A percentile compares a stretch with the other conserved stretches of the same genome.
Evolutionary conservation across 2,888 invertebrate species (phyloP).

Genomic region (Notodonta dromedarius): DNA sequence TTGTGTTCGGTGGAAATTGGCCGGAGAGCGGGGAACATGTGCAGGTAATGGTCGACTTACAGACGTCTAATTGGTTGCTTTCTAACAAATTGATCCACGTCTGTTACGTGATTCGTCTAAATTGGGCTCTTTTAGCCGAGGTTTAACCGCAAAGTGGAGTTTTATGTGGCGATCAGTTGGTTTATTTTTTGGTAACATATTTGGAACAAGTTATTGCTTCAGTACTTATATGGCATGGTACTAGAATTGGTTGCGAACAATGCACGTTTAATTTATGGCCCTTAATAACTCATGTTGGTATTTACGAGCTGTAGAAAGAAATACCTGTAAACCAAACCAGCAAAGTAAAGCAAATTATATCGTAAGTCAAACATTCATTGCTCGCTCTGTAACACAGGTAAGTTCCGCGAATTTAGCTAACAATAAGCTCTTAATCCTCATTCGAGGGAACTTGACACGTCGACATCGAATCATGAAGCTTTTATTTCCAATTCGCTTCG

Average conservation of each 20-base stretch:
- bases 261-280: not conserved
- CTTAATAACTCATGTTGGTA: conserved; percentile 3
- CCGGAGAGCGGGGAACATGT: conserved; percentile 14
- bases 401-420: conserved; percentile 60
- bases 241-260: not conserved
- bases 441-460: conserved; percentile 65
- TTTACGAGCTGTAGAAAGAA: conserved; percentile 28
- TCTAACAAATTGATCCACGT: conserved; percentile 15
- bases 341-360: conserved; percentile 31
- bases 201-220: not conserved
- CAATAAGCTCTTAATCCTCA: conserved; percentile 72
- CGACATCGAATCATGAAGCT: conserved; percentile 53
- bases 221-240: not conserved
- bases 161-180: not conserved
- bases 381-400: conserved; percentile 44
- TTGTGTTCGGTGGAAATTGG: conserved; percentile 18
- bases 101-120: conserved; percentile 7
- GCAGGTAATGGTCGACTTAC: conserved; percentile 26
- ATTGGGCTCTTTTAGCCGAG: conserved; percentile 1
- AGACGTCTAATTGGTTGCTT: conserved; percentile 28
- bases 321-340: conserved; percentile 20
- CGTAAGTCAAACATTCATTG: conserved; percentile 38
- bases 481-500: conserved; percentile 62
- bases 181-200: not conserved
- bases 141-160: conserved; percentile 5